A percentile compares a stretch with the other conserved stretches of the same genome.
Evolutionary conservation across 2,888 invertebrate genomes (phyloP).

Genomic region (Drosophila merina): DNA sequence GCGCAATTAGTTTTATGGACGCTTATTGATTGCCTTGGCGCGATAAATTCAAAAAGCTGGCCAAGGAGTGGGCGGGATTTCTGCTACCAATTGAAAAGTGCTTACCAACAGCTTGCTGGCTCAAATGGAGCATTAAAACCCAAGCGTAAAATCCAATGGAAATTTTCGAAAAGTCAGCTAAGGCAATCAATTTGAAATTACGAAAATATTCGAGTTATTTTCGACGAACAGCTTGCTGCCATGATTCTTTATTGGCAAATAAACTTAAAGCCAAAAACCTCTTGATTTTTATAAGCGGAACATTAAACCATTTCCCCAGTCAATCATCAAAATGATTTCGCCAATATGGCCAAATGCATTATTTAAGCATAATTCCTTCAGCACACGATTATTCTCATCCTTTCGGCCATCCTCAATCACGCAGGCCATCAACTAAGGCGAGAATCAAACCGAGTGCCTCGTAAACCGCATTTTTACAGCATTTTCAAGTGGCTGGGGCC

Average conservation of each 20-base stretch:
- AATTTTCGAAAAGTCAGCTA: slow-evolving; percentile 12
- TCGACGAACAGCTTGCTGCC: neutral
- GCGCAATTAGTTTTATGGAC: slow-evolving; percentile 65
- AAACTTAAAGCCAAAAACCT: slow-evolving; percentile 7
- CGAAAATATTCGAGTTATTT: neutral
- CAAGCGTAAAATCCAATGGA: slow-evolving; percentile 9
- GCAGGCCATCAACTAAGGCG: slow-evolving; percentile 22
- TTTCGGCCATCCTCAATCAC: slow-evolving; percentile 28
- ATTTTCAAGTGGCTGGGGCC: slow-evolving; percentile 53
- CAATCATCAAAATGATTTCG: neutral
- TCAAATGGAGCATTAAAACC: slow-evolving; percentile 22
- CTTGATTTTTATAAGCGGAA: neutral
- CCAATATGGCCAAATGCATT: slow-evolving; percentile 1
- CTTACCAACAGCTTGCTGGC: slow-evolving; percentile 39
- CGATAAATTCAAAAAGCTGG: slow-evolving; percentile 62
- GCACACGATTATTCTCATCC: neutral
- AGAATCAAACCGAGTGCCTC: slow-evolving; percentile 25
- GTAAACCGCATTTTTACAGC: slow-evolving; percentile 60
- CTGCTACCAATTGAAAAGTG: slow-evolving; percentile 58
- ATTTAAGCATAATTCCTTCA: slow-evolving; percentile 16
- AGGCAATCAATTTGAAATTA: neutral
- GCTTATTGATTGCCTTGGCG: slow-evolving; percentile 63
- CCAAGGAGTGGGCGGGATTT: slow-evolving; percentile 7
- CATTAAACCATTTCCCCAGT: slow-evolving; percentile 2
- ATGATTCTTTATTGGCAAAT: slow-evolving; percentile 19